A percentile compares a stretch with the other conserved stretches of the same genome.
These are phyloP conservation scores for Orbicella faveolata DNA, from an alignment of 64 coral and sea anemone species.

Conservation along the genomic window DNA sequence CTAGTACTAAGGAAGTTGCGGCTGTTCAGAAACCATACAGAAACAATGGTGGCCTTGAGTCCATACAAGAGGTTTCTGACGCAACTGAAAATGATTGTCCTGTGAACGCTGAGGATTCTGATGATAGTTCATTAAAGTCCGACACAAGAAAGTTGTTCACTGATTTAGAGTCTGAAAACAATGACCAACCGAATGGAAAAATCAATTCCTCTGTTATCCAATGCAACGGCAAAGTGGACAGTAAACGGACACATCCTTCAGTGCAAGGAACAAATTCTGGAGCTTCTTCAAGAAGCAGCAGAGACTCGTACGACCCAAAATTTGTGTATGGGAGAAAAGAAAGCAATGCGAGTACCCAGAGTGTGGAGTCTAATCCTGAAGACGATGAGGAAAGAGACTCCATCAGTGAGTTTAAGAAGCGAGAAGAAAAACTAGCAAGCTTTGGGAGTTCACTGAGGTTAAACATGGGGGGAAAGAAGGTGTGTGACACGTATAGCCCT, in stretches of 20 bases:
- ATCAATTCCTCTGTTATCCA: slow-evolving; percentile 3
- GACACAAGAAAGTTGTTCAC: background rate
- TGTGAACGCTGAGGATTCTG: background rate
- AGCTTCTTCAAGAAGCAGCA: slow-evolving; percentile 29
- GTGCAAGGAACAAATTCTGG: slow-evolving; percentile 17
- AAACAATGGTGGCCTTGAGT: slow-evolving; percentile 34
- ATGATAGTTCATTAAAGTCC: slow-evolving; percentile 2
- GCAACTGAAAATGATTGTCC: slow-evolving; percentile 8
- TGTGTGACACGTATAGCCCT: background rate
- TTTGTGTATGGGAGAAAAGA: slow-evolving; percentile 66
- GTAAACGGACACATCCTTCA: slow-evolving; percentile 3
- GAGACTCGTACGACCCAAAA: slow-evolving; percentile 18
- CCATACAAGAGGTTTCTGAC: slow-evolving; percentile 33
- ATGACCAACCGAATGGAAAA: background rate
- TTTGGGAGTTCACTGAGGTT: slow-evolving; percentile 76
- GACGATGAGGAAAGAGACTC: slow-evolving; percentile 88
- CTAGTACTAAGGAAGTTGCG: background rate
- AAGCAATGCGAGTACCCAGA: slow-evolving; percentile 84
- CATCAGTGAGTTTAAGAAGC: slow-evolving; percentile 78
- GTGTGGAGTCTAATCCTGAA: slow-evolving; percentile 74
- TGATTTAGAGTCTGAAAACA: slow-evolving; percentile 1
- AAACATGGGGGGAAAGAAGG: slow-evolving; percentile 59
- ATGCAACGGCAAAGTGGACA: slow-evolving; percentile 19
- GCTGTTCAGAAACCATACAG: slow-evolving; percentile 10
- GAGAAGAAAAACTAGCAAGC: slow-evolving; percentile 64